These are phyloP conservation scores for Spheniscus humboldti DNA, from an alignment of 2,797 vertebrate species.

Conservation along the genomic window DNA sequence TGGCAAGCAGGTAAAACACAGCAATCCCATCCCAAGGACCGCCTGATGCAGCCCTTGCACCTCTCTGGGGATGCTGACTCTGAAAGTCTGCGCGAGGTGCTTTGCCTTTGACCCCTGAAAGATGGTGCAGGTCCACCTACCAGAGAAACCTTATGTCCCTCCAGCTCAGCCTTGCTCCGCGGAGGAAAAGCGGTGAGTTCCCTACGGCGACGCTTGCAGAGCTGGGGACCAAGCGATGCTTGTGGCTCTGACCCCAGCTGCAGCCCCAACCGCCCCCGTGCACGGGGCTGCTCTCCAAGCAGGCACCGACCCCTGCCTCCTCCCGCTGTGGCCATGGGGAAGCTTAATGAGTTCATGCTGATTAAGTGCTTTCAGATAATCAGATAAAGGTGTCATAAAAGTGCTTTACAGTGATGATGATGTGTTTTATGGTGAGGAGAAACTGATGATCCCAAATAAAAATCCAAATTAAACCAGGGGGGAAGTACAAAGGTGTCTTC, in stretches of 20 bases:
- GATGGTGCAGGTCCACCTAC: background rate
- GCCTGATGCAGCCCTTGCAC: background rate
- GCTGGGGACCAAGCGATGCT: background rate
- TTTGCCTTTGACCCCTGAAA: background rate
- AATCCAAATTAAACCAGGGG: background rate
- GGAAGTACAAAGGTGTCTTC: background rate
- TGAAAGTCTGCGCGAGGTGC: fast-evolving
- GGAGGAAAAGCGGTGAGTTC: background rate
- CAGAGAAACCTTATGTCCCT: fast-evolving
- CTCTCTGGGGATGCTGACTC: background rate
- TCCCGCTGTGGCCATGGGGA: background rate
- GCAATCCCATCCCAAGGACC: background rate
- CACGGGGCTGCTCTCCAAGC: background rate
- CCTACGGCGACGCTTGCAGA: background rate
- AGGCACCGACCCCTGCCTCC: background rate
- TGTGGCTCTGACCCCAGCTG: background rate
- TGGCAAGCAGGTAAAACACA: background rate
- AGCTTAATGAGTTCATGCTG: constrained; percentile 58
- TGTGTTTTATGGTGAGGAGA: constrained; percentile 56
- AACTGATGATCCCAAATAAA: constrained; percentile 62
- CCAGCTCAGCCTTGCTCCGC: fast-evolving
- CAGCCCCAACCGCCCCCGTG: fast-evolving
- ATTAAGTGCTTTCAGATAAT: constrained; percentile 56
- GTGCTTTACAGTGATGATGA: constrained; percentile 34
- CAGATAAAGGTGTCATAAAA: constrained; percentile 61